These are phyloP conservation scores for Plebejus argus DNA, from an alignment of 2,888 invertebrate genomes.

Conservation along the genomic window DNA sequence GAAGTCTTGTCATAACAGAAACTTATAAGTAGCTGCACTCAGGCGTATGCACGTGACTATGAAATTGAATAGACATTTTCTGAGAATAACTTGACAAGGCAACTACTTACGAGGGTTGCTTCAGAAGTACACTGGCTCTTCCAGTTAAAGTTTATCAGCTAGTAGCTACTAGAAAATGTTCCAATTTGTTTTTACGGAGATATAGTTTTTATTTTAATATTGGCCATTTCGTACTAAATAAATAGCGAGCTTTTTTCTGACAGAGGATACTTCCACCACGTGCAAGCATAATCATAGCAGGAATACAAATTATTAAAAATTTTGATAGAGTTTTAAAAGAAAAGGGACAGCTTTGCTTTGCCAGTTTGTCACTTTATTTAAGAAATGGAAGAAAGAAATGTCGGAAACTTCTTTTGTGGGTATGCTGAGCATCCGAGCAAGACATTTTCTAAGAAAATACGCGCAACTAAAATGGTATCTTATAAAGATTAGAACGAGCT, in stretches of 20 bases:
- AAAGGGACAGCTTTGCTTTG: too few species aligned
- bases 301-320: too few species aligned
- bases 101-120: neutral
- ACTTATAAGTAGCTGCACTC: neutral
- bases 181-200: neutral
- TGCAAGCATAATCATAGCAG: too few species aligned
- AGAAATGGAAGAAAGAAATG: too few species aligned
- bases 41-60: neutral
- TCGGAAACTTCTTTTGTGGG: neutral
- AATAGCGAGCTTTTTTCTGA: too few species aligned
- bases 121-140: neutral
- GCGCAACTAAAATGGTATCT: conserved; percentile 13
- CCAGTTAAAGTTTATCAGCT: neutral
- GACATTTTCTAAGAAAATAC: neutral
- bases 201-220: too few species aligned
- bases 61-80: neutral
- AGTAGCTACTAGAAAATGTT: neutral
- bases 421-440: neutral
- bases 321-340: too few species aligned
- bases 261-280: too few species aligned
- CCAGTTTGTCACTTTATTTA: too few species aligned
- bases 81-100: neutral
- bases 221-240: too few species aligned
- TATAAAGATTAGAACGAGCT: neutral
- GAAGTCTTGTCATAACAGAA: neutral